A percentile compares a stretch with the other conserved stretches of the same genome.
These are phyloP conservation scores for Hippocampus mohnikei DNA, from an alignment of 2,113 vertebrate genomes.

Conservation along the genomic window DNA sequence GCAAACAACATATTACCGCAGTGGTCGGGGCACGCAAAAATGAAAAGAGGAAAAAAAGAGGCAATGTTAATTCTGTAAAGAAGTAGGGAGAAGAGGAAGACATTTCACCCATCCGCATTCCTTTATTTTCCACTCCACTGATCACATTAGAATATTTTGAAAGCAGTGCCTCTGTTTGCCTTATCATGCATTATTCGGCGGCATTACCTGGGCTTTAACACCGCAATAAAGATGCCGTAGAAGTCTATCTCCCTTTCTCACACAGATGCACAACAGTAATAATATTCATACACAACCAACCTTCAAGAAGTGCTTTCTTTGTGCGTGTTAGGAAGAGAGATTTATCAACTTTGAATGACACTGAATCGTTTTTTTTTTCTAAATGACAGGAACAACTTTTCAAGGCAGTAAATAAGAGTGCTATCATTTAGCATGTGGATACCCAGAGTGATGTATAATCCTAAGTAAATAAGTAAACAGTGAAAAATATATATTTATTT, in stretches of 20 bases:
- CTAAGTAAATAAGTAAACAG: background rate
- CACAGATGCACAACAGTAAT: conserved; percentile 63
- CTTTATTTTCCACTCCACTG: conserved; percentile 76
- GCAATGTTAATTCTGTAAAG: conserved; percentile 64
- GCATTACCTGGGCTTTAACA: conserved; percentile 67
- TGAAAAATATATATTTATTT: background rate
- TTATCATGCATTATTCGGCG: conserved; percentile 78
- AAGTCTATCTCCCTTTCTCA: conserved; percentile 56
- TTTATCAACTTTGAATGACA: conserved; percentile 38
- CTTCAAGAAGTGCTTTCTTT: conserved; percentile 38
- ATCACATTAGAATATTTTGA: conserved; percentile 75
- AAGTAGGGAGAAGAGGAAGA: conserved; percentile 58
- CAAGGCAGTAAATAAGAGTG: conserved; percentile 14
- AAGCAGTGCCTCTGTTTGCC: conserved; percentile 75
- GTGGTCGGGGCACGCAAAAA: conserved; percentile 54
- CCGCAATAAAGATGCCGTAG: conserved; percentile 66
- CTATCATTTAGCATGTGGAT: conserved; percentile 1
- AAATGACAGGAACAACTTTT: conserved; percentile 23
- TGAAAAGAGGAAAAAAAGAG: conserved; percentile 46
- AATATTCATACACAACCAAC: conserved; percentile 64
- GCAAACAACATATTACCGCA: conserved; percentile 9
- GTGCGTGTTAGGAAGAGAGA: conserved; percentile 42
- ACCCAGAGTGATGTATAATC: conserved; percentile 5
- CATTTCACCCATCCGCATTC: conserved; percentile 63
- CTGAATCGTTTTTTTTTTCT: background rate